These are phyloP conservation scores for Clarias pachynema DNA, from an alignment of 2,797 vertebrate species.

Conservation along the genomic window DNA sequence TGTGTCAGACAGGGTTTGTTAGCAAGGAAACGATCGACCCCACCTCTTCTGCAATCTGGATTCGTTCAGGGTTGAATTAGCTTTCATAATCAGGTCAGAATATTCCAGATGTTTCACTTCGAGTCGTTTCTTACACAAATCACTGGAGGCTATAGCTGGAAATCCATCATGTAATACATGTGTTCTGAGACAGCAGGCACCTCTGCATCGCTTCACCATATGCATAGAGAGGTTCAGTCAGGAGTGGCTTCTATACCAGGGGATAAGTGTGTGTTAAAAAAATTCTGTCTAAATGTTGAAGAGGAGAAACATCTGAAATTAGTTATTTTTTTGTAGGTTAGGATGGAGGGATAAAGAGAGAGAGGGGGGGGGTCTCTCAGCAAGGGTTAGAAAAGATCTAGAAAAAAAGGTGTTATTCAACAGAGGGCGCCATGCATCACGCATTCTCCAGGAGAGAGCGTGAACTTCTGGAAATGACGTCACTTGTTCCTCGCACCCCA, in stretches of 20 bases:
- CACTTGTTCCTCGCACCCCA: conserved; percentile 12
- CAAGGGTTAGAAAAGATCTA: neutral
- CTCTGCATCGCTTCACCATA: conserved; percentile 19
- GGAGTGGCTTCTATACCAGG: neutral
- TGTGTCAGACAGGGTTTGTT: neutral
- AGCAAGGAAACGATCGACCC: neutral
- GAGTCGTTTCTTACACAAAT: conserved; percentile 28
- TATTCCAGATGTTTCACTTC: conserved; percentile 34
- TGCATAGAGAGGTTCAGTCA: neutral
- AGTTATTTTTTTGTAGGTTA: conserved; percentile 29
- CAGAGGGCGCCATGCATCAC: conserved; percentile 35
- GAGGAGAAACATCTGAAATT: conserved; percentile 44
- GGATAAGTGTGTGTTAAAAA: conserved; percentile 14
- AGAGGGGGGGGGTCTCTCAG: neutral
- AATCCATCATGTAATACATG: conserved; percentile 18
- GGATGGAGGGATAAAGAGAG: too few species aligned
- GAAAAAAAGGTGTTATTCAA: conserved; percentile 21
- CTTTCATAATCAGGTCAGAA: conserved; percentile 29
- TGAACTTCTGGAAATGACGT: conserved; percentile 12
- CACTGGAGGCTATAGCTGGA: neutral
- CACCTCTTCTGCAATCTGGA: conserved; percentile 1
- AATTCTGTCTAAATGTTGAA: neutral
- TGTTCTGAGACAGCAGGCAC: conserved; percentile 18
- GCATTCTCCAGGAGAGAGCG: neutral
- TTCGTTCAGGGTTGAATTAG: conserved; percentile 3